Conservation (phyloP, 2,797 vertebrate genomes). For the Silurus aristotelis region DNA sequence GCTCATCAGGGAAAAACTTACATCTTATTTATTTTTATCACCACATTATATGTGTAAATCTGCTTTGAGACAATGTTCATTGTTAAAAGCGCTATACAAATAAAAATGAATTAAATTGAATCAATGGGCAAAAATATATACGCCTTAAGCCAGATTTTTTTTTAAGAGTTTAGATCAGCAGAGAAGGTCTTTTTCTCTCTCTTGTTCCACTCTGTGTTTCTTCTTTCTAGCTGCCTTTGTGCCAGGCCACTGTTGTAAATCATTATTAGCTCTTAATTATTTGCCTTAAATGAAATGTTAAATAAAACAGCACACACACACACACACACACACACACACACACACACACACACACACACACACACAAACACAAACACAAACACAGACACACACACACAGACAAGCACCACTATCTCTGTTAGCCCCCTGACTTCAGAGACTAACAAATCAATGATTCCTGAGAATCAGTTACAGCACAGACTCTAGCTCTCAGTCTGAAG, state of each 20-base stretch:
- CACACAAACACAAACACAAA: background rate
- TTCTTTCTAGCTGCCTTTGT: background rate
- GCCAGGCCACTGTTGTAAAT: background rate
- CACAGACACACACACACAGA: background rate
- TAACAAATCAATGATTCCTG: slow-evolving; percentile 8
- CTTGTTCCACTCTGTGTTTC: background rate
- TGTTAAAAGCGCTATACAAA: no score
- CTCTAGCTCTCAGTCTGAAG: background rate
- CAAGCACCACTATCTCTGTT: background rate
- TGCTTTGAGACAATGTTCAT: no score
- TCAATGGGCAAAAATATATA: no score
- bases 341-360: slow-evolving; percentile 7
- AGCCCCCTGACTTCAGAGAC: background rate
- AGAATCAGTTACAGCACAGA: background rate
- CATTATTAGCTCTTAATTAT: background rate
- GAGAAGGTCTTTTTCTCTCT: background rate
- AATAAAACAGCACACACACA: background rate
- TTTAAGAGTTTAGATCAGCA: no score
- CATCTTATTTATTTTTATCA: no score
- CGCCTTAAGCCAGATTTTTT: no score
- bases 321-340: slow-evolving; percentile 12
- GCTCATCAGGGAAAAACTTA: no score
- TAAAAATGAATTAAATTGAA: no score
- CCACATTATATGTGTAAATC: no score
- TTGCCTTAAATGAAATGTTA: background rate